phyloP scores from a whole-genome alignment of 2,888 invertebrate species.

The Cotesia congregata region DNA sequence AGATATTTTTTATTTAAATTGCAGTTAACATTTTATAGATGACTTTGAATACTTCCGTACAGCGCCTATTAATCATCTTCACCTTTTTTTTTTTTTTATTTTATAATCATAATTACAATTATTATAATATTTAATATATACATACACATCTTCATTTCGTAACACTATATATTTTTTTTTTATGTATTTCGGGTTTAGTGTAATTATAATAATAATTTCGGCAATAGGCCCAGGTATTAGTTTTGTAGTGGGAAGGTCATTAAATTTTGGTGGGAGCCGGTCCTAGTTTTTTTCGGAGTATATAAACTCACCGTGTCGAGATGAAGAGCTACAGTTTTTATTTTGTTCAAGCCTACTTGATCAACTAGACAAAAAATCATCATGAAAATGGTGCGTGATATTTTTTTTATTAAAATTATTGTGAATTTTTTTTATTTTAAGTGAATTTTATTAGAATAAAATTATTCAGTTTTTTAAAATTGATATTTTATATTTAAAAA shows the following conservation, averaged over 20 bases:
- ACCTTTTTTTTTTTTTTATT: background rate
- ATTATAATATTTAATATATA: background rate
- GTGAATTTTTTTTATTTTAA: background rate
- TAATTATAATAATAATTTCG: background rate
- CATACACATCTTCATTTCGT: background rate
- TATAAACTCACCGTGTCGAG: slow-evolving; percentile 1
- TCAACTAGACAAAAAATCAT: slow-evolving; percentile 26
- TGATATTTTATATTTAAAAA: too few relatives aligned
- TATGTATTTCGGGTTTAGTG: too few relatives aligned
- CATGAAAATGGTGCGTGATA: slow-evolving; percentile 52
- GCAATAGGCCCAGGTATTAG: background rate
- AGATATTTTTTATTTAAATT: background rate
- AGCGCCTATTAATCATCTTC: background rate
- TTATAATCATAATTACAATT: background rate
- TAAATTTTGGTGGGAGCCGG: slow-evolving; percentile 1
- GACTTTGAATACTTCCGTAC: background rate
- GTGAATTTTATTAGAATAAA: background rate
- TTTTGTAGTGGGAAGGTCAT: slow-evolving; percentile 25
- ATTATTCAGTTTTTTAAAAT: too few relatives aligned
- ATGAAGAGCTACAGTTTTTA: background rate
- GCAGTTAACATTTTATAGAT: background rate
- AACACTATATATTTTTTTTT: background rate
- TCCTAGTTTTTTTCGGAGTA: slow-evolving; percentile 23
- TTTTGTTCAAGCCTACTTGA: background rate
- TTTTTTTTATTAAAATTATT: slow-evolving; percentile 1